Percentiles rank a stretch among this genome's conserved stretches.
Conservation (phyloP, 2,113 vertebrate genomes). For the Grantiella picta region DNA sequence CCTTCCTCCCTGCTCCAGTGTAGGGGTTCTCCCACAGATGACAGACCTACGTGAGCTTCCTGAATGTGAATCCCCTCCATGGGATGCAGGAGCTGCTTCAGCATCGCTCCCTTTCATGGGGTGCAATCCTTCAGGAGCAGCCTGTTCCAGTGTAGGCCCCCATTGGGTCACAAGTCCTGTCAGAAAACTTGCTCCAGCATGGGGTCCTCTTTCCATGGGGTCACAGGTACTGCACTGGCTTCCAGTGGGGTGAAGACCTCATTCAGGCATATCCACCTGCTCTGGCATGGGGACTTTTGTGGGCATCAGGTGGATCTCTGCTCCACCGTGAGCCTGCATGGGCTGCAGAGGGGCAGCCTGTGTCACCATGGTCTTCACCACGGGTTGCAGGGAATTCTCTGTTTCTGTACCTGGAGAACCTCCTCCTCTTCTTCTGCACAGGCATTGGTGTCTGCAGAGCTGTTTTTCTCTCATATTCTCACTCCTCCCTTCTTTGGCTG, state of each 20-base stretch:
- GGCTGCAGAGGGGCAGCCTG: neutral
- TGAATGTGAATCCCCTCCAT: neutral
- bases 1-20: neutral
- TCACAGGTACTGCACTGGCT: neutral
- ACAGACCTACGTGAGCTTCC: neutral
- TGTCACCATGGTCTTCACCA: too few relatives aligned
- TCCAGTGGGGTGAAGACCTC: neutral
- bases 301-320: neutral
- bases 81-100: neutral
- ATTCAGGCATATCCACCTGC: neutral
- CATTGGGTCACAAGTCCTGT: neutral
- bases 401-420: neutral
- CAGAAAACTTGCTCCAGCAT: neutral
- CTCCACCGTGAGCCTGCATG: neutral
- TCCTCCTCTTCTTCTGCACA: neutral
- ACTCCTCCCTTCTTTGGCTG: neutral
- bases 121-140: neutral
- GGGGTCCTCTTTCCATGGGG: neutral
- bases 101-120: neutral
- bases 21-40: neutral
- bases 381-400: fast-evolving
- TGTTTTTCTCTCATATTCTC: neutral
- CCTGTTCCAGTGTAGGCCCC: too few relatives aligned
- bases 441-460: fast-evolving
- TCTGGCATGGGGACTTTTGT: neutral